These are phyloP conservation scores for Miichthys miiuy DNA, from an alignment of 2,797 vertebrate genomes.

Conservation along the genomic window DNA sequence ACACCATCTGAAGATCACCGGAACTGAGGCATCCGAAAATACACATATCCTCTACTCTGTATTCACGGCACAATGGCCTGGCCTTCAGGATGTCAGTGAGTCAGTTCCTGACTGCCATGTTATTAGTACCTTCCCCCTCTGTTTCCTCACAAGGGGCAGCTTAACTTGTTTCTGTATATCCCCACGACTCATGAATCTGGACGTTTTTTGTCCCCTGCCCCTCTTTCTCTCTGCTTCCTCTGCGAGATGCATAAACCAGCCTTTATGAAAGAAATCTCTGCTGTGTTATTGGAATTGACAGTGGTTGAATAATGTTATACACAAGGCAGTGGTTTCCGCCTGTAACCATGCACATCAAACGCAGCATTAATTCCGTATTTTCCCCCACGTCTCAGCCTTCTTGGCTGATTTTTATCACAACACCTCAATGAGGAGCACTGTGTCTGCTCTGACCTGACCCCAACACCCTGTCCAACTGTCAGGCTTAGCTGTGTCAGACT, in stretches of 20 bases:
- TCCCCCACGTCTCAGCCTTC: slow-evolving; percentile 39
- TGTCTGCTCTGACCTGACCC: slow-evolving; percentile 39
- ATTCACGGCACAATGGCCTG: slow-evolving; percentile 26
- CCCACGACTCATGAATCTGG: slow-evolving; percentile 51
- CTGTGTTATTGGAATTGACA: slow-evolving; percentile 55
- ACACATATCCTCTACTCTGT: slow-evolving; percentile 22
- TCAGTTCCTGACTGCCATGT: slow-evolving; percentile 41
- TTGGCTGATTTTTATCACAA: slow-evolving; percentile 67
- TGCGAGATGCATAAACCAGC: slow-evolving; percentile 50
- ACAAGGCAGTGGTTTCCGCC: slow-evolving; percentile 57
- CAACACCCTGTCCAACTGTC: slow-evolving; percentile 21
- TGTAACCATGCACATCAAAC: slow-evolving; percentile 64
- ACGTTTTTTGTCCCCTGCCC: slow-evolving; percentile 34
- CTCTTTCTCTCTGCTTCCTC: slow-evolving; percentile 64
- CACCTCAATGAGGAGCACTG: slow-evolving; percentile 62
- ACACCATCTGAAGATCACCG: slow-evolving; percentile 36
- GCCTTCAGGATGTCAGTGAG: slow-evolving; percentile 33
- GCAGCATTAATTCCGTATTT: slow-evolving; percentile 65
- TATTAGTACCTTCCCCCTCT: slow-evolving; percentile 29
- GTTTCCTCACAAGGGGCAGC: slow-evolving; percentile 53
- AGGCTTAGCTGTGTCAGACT: slow-evolving; percentile 5
- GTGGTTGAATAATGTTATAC: slow-evolving; percentile 71
- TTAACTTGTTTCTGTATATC: slow-evolving; percentile 56
- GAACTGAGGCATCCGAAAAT: slow-evolving; percentile 44
- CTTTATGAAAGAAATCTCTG: slow-evolving; percentile 56